Conservation (phyloP, 2,797 vertebrate species). For the Orientallactaga sibirica region DNA sequence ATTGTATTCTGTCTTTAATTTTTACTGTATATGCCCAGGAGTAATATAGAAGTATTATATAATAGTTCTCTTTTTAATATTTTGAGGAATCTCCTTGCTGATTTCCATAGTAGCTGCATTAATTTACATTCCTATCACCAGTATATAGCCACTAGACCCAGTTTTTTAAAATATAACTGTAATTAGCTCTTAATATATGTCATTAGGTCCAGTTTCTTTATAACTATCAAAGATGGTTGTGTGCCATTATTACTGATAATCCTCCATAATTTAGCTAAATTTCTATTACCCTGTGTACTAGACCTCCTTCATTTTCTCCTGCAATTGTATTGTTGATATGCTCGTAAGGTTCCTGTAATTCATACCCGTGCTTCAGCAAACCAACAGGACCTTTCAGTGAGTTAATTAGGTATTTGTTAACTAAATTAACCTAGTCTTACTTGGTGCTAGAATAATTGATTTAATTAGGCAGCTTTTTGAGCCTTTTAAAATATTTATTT, state of each 20-base stretch:
- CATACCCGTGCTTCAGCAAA: constrained; percentile 7
- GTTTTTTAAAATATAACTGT: constrained; percentile 36
- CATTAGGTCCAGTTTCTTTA: constrained; percentile 1
- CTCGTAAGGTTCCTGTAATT: background rate
- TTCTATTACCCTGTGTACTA: background rate
- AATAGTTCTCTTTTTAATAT: background rate
- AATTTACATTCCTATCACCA: background rate
- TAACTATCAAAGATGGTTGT: constrained; percentile 8
- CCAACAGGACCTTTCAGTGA: background rate
- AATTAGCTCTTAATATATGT: constrained; percentile 37
- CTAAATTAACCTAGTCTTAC: constrained; percentile 11
- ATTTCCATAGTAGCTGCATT: background rate
- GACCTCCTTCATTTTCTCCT: constrained; percentile 30
- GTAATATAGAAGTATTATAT: background rate
- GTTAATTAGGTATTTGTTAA: background rate
- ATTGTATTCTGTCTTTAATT: background rate
- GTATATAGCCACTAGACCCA: background rate
- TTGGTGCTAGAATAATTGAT: constrained; percentile 28
- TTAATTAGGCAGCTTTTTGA: constrained; percentile 8
- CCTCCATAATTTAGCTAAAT: constrained; percentile 36
- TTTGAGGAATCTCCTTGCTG: background rate
- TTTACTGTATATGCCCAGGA: background rate
- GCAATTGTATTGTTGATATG: constrained; percentile 28
- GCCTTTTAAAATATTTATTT: background rate
- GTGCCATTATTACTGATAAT: constrained; percentile 29